These are phyloP conservation scores for Eubasilissa splendida DNA, from an alignment of 2,888 invertebrate species.

Conservation along the genomic window DNA sequence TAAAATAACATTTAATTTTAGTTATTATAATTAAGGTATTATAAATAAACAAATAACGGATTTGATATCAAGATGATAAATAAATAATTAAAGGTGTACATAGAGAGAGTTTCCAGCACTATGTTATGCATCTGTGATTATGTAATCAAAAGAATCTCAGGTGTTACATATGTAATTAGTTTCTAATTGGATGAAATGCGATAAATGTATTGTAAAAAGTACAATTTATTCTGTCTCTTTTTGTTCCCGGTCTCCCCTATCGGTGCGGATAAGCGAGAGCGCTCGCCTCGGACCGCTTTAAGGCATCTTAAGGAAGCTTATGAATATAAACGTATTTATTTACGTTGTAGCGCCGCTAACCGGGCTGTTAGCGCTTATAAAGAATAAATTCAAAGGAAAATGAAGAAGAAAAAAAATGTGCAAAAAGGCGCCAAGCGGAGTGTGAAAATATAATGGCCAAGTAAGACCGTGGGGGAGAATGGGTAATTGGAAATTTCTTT, in stretches of 20 bases:
- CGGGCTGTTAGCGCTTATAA: conserved; percentile 51
- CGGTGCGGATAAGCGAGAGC: neutral
- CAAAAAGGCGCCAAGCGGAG: conserved; percentile 53
- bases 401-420: conserved; percentile 43
- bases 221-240: no score
- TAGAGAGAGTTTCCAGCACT: no score
- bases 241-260: neutral
- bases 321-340: conserved; percentile 53
- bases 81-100: no score
- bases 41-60: no score
- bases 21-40: no score
- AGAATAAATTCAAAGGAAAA: conserved; percentile 52
- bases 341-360: conserved; percentile 49
- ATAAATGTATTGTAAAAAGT: no score
- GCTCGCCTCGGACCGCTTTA: conserved; percentile 31
- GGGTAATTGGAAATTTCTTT: conserved; percentile 58
- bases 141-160: no score
- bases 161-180: no score
- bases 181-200: no score
- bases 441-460: conserved; percentile 58
- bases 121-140: no score
- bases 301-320: conserved; percentile 49
- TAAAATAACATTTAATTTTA: no score
- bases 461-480: conserved; percentile 51
- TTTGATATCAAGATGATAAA: no score